Evolutionary conservation across 2,888 invertebrate species (phyloP).

Genomic region (Phortica magna): DNA sequence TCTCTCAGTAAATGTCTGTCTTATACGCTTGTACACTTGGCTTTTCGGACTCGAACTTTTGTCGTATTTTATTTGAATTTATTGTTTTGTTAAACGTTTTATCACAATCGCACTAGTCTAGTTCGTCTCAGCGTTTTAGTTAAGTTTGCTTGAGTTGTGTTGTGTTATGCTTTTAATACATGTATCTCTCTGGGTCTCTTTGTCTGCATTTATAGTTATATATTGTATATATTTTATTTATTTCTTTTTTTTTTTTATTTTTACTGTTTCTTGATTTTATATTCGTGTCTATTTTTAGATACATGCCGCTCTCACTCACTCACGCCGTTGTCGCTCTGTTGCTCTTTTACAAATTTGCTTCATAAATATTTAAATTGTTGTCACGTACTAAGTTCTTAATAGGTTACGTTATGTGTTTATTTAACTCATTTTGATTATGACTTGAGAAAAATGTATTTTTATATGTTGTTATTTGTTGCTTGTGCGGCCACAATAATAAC

Average conservation of each 20-base stretch:
- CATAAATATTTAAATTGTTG: conserved; percentile 71
- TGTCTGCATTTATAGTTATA: not conserved
- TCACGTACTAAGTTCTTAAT: conserved; percentile 71
- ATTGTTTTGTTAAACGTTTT: conserved; percentile 61
- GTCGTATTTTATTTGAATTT: conserved; percentile 18
- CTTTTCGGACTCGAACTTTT: conserved; percentile 45
- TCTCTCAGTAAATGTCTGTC: conserved; percentile 39
- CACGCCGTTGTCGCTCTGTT: conserved; percentile 11
- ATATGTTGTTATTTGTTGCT: conserved; percentile 35
- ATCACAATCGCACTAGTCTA: conserved; percentile 55
- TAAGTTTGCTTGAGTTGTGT: conserved; percentile 46
- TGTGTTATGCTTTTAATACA: conserved; percentile 46
- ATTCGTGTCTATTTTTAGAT: conserved; percentile 64
- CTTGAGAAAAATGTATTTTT: conserved; percentile 53
- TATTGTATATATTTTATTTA: conserved; percentile 47
- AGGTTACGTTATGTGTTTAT: conserved; percentile 71
- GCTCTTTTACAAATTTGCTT: conserved; percentile 63
- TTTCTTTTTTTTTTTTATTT: conserved; percentile 57
- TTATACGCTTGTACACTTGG: conserved; percentile 8
- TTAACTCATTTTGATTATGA: conserved; percentile 70
- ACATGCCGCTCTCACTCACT: conserved; percentile 23
- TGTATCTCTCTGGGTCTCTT: conserved; percentile 50
- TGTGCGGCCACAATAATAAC: no score
- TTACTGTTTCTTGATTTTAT: conserved; percentile 39
- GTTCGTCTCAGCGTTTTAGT: conserved; percentile 27